A percentile compares a stretch with the other conserved stretches of the same genome.
Evolutionary conservation across 2,113 vertebrate species (phyloP).

Genomic region (Oryzias woworae): DNA sequence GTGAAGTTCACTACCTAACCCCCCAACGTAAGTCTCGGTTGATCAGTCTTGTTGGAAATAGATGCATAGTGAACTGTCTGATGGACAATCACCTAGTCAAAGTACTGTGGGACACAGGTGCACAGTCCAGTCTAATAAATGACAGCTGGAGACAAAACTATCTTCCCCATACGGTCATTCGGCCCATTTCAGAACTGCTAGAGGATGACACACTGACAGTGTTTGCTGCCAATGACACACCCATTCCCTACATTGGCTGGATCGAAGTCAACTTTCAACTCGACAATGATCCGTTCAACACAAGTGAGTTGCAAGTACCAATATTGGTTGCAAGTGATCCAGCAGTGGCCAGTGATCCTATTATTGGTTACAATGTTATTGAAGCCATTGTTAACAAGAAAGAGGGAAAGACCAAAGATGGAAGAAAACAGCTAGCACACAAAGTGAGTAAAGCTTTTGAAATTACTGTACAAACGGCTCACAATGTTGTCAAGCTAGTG

Average conservation of each 20-base stretch:
- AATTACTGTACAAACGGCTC: too few relatives aligned
- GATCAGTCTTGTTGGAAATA: background rate
- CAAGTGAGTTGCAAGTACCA: slow-evolving; percentile 2
- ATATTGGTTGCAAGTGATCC: background rate
- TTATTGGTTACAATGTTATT: slow-evolving; percentile 6
- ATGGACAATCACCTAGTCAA: too few relatives aligned
- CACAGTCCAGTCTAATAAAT: too few relatives aligned
- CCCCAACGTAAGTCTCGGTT: background rate
- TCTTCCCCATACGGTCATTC: slow-evolving; percentile 7
- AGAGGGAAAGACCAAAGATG: slow-evolving; percentile 5
- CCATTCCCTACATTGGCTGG: too few relatives aligned
- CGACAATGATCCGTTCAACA: background rate
- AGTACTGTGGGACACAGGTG: too few relatives aligned
- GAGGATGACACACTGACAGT: slow-evolving; percentile 1
- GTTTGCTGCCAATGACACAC: slow-evolving; percentile 3
- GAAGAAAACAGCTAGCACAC: slow-evolving; percentile 2
- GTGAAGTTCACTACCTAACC: background rate
- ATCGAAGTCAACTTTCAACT: too few relatives aligned
- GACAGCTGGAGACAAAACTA: background rate
- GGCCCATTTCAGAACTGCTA: slow-evolving; percentile 5
- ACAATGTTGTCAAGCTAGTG: too few relatives aligned
- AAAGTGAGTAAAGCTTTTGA: too few relatives aligned
- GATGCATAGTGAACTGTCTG: too few relatives aligned
- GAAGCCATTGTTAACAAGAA: background rate
- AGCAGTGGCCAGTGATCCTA: slow-evolving; percentile 1